These are phyloP conservation scores for Poecilobothrus nobilitatus DNA, from an alignment of 2,888 invertebrate genomes.

Conservation along the genomic window DNA sequence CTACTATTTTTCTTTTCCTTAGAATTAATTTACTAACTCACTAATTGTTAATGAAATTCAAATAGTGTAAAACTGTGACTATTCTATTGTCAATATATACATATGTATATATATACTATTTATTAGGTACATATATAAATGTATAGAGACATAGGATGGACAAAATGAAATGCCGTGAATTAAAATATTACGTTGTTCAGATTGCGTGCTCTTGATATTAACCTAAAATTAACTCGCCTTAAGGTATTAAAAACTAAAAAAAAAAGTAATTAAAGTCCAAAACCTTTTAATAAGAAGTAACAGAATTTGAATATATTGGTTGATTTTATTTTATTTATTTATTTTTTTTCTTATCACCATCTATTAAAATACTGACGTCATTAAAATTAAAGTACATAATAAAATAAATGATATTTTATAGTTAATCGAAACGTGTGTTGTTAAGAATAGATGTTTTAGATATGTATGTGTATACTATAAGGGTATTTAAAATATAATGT, in stretches of 20 bases:
- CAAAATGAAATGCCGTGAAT: neutral
- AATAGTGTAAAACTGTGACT: too few relatives aligned
- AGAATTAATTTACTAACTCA: too few relatives aligned
- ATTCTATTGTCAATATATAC: too few relatives aligned
- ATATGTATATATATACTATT: neutral
- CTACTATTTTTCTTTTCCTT: too few relatives aligned
- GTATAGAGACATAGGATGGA: neutral
- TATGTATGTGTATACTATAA: too few relatives aligned
- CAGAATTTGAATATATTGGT: neutral
- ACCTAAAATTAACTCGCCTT: neutral
- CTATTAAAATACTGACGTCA: neutral
- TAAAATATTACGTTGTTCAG: neutral
- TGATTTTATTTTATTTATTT: too few relatives aligned
- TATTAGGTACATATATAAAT: neutral
- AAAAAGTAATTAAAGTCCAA: conserved; percentile 1
- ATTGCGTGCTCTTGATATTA: conserved; percentile 1
- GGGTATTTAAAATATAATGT: too few relatives aligned
- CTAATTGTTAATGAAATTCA: too few relatives aligned
- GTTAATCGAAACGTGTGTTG: too few relatives aligned
- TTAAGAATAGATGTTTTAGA: too few relatives aligned
- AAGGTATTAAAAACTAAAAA: neutral
- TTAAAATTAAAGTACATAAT: neutral
- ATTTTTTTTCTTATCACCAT: neutral
- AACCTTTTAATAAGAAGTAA: neutral
- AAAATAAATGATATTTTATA: too few relatives aligned